A percentile compares a stretch with the other conserved stretches of the same genome.
These are phyloP conservation scores for Drosophila mercatorum DNA, from an alignment of 2,888 invertebrate genomes.

Conservation along the genomic window DNA sequence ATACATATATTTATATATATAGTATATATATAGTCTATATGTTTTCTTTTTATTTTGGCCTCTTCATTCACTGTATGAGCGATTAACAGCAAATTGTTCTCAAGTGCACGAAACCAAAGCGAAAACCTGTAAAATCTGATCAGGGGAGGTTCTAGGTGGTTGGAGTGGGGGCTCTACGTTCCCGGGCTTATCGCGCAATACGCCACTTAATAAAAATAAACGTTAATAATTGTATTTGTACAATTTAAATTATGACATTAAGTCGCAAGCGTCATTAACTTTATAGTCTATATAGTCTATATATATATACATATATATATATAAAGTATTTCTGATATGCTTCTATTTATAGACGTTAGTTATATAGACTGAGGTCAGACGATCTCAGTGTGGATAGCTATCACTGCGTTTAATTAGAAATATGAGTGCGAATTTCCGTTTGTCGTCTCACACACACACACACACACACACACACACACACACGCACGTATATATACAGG, in stretches of 20 bases:
- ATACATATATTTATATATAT: neutral
- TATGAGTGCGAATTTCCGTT: constrained; percentile 58
- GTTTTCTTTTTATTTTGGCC: constrained; percentile 2
- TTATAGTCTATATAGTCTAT: neutral
- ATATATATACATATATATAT: constrained; percentile 5
- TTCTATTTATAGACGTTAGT: constrained; percentile 32
- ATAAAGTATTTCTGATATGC: constrained; percentile 9
- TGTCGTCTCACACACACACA: constrained; percentile 11
- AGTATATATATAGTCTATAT: neutral
- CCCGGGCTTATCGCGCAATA: constrained; percentile 60
- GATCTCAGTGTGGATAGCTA: constrained; percentile 20
- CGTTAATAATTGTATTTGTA: constrained; percentile 78
- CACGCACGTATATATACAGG: neutral
- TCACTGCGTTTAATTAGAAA: constrained; percentile 30
- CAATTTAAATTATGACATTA: constrained; percentile 75
- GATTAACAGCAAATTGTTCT: constrained; percentile 57
- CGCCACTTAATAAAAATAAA: constrained; percentile 78
- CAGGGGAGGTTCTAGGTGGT: neutral
- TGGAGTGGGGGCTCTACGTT: neutral
- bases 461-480: too few species aligned
- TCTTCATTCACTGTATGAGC: constrained; percentile 63
- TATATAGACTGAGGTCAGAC: constrained; percentile 44
- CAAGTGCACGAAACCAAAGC: constrained; percentile 41
- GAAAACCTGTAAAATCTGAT: neutral
- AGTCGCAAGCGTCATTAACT: constrained; percentile 45